A percentile compares a stretch with the other conserved stretches of the same genome.
phyloP scores from a whole-genome alignment of 2,888 invertebrate genomes.

The Lithophane ornitopus region DNA sequence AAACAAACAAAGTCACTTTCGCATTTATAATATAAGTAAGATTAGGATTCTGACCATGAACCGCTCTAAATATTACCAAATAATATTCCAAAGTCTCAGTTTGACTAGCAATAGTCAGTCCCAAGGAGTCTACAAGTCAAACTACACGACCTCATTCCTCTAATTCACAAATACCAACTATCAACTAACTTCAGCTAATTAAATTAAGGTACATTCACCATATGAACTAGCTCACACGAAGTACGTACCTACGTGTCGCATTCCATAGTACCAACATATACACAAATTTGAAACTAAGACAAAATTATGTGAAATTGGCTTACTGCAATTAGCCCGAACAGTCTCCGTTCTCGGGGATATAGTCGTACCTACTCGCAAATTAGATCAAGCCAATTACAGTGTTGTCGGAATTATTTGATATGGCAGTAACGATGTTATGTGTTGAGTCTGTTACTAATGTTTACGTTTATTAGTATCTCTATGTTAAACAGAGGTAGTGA shows the following conservation, averaged over 20 bases:
- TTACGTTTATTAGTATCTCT: slow-evolving; percentile 12
- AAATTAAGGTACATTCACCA: slow-evolving; percentile 43
- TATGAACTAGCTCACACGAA: slow-evolving; percentile 24
- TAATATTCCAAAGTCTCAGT: background rate
- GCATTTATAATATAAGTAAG: too few species aligned
- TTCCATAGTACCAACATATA: slow-evolving; percentile 4
- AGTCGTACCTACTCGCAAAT: slow-evolving; percentile 36
- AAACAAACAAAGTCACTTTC: too few species aligned
- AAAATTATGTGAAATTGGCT: slow-evolving; percentile 60
- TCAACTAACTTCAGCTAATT: slow-evolving; percentile 49
- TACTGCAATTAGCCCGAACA: slow-evolving; percentile 48
- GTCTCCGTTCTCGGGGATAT: slow-evolving; percentile 28
- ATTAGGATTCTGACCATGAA: background rate
- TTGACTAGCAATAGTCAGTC: slow-evolving; percentile 7
- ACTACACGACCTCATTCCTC: slow-evolving; percentile 8
- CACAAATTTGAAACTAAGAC: slow-evolving; percentile 43
- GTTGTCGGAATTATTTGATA: slow-evolving; percentile 53
- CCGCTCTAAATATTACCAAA: background rate
- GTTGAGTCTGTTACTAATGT: slow-evolving; percentile 33
- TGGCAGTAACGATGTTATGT: slow-evolving; percentile 32
- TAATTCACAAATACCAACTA: slow-evolving; percentile 32
- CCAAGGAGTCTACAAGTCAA: slow-evolving; percentile 19
- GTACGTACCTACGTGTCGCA: slow-evolving; percentile 44
- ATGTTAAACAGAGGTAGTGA: background rate
- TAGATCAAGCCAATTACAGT: slow-evolving; percentile 51